Evolutionary conservation across 2,888 invertebrate genomes (phyloP), one percentile per base, ranked within the genome.

Genomic region (Rhagium mordax): DNA sequence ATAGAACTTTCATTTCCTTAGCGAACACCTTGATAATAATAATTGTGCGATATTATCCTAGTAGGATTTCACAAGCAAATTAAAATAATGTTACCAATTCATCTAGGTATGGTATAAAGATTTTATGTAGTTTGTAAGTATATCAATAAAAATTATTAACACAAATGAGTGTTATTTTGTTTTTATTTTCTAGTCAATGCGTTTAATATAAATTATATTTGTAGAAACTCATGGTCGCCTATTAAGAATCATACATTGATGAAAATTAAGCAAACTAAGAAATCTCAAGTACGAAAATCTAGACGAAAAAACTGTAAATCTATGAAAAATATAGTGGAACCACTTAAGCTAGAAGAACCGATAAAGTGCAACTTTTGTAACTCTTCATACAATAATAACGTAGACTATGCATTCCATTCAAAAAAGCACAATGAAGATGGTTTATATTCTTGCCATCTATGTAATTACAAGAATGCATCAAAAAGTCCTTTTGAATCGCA

Each of bases 401-500:
- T 86, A 1, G 85, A 81, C 0, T 86, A 83, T 71, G 86, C 85
- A 0, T 74, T 86, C 15, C 87, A 87, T 69, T 85, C 85, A 13
- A 81, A 84, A 33, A 76, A 74, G 10, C 87, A 87, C 72, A 81
- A 80, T 62, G 74, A 80, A 7, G 85, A 86, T 61, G 77, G 81
- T 16, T 82, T 83, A 68, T 85, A 84, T 62, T 78, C 81, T 61
- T 87, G 87, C 66, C 85, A 86, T 71, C 76, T 86, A 66, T 87
- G 86, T 71, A 82, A 85, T 29, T 86, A 82, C 47, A 79, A 80
- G 18, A 86, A 84, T 68, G 67, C 80, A 10, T 86, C 85, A 15
- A 85, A 84, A 71, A 85, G 85, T 60, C 84, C 84, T 59, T 79
- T 86, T 15, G 85, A 85, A 71, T 85, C 84, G 81, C 91, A 90